Percentiles rank a stretch among this genome's conserved stretches.
phyloP scores from a whole-genome alignment of 1,140 invertebrate species.

The Spodoptera frugiperda region DNA sequence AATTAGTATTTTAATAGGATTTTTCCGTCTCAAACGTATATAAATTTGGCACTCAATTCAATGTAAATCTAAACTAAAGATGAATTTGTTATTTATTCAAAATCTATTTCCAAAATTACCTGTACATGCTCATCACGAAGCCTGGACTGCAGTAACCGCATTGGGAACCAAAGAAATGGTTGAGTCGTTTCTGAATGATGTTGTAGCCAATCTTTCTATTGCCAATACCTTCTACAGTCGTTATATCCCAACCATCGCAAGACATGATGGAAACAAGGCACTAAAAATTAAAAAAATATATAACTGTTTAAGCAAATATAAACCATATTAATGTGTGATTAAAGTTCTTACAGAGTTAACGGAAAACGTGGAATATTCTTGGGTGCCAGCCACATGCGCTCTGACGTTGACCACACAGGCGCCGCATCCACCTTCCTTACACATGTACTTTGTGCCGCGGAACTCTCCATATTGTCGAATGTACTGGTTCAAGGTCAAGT shows the following conservation, averaged over 20 bases:
- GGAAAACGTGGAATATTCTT: conserved; percentile 85
- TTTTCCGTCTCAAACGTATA: neutral
- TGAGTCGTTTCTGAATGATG: conserved; percentile 88
- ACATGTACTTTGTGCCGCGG: conserved; percentile 93
- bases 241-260: conserved; percentile 90
- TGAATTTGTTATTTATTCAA: too few relatives aligned
- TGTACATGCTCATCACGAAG: conserved; percentile 94
- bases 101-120: conserved; percentile 62
- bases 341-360: conserved; percentile 90
- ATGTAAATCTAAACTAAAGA: too few relatives aligned
- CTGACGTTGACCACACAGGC: conserved; percentile 90
- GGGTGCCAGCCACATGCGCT: conserved; percentile 82
- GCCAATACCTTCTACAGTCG: conserved; percentile 92
- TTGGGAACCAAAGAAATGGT: conserved; percentile 91
- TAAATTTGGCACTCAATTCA: too few relatives aligned
- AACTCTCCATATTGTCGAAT: conserved; percentile 89
- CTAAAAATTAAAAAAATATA: conserved; percentile 68
- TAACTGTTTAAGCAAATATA: neutral
- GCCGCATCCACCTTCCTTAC: conserved; percentile 93
- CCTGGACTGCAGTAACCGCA: conserved; percentile 94
- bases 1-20: neutral
- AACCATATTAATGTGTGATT: neutral
- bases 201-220: conserved; percentile 90
- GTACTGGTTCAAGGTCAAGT: conserved; percentile 88
- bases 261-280: conserved; percentile 89